Evolutionary conservation across 2,113 vertebrate species (phyloP), one percentile per base, ranked within the genome.

Genomic region (Ptilonorhynchus violaceus): DNA sequence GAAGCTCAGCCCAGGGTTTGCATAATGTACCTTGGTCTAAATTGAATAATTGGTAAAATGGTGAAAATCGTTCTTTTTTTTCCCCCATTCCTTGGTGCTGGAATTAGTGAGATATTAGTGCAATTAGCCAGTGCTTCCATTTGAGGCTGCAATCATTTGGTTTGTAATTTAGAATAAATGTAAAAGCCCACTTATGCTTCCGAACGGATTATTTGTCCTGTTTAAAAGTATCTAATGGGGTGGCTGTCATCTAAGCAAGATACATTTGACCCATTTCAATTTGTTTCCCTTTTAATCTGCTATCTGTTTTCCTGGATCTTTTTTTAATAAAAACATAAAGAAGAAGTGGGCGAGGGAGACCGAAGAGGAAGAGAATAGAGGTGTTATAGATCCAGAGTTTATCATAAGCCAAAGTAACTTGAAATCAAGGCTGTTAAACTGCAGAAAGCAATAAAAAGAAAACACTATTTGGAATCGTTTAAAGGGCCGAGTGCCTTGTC

Each of bases 41-140:
- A 94, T 59, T 77, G 85, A 97, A 68, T 93, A 97, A 97, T 59
- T 92, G 95, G 73, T 49, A 94, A 96, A 97, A 96, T 50, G 81
- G 85, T 85, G 85, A 67, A 95, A 95, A 91, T 80, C 3, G 25
- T 95, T 93, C 18, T 0, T 41, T 97, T 96, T 97, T 96, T 92
- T 9, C 18, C 53, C 89, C 81, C 44, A 49, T 91, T 97, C 85
- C 88, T 92, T 94, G 75, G 93, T 93, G 87, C 88, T 94, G 83
- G 96, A 96, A 97, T 98, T 97, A 97, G 94, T 97, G 97, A 98
- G 95, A 85, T 98, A 98, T 97, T 96, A 95, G 93, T 91, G 96
- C 96, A 98, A 98, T 98, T 98, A 98, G 83, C 96, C 96, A 92
- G 68, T 82, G 85, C 91, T 97, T 96, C 97, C 96, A 96, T 97